Base-by-base conservation (phyloP, 2,113 vertebrate genomes). In the Bothrops jararaca region DNA sequence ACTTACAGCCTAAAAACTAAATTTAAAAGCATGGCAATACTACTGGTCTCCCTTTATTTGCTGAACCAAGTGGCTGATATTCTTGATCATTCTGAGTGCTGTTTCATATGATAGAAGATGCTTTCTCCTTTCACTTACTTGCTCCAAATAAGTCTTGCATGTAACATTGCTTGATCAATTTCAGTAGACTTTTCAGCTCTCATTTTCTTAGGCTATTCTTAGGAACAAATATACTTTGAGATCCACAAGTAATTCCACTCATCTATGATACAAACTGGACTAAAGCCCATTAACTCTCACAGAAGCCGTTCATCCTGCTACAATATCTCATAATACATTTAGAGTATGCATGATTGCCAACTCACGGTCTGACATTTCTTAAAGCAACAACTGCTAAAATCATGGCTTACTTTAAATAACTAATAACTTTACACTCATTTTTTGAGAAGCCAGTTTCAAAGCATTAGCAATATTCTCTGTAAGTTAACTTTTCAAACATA, bases 261-360 rank as follows among this genome's bases (percentile, higher is more conserved):
- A 80, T 15, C 23, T 89, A 89, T 88, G 86, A 74, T 48, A 89
- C 54, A 56, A 89, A 1, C 50, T 89, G 91, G 50, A 39, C 15
- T 54, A 54, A 34, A 80, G 58, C 87, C 91, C 60, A 89, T 89
- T 89, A 56, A 56, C 60, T 89, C 86, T 92, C 58, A 39, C 24
- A 89, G 60, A 60, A 45, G 24, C 29, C 80, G 60, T 54, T 92
- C 60, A 80, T 89, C 50, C 39, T 89, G 34, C 52, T 56, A 74
- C 58, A 88, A 69, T 92, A 89, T 89, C 91, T 80, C 20, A 56
- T 88, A 80, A 64, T 92, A 86, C 60, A 56, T 80, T 92, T 89
- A 64, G 60, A 53, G 39, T 42, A 54, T 80, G 52, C 50, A 53
- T 23, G 26, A 64, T 45, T 89, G 86, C 91, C 60, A 92, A 54